Evolutionary conservation across 1,140 invertebrate species (phyloP).

Genomic region (Littorina saxatilis): DNA sequence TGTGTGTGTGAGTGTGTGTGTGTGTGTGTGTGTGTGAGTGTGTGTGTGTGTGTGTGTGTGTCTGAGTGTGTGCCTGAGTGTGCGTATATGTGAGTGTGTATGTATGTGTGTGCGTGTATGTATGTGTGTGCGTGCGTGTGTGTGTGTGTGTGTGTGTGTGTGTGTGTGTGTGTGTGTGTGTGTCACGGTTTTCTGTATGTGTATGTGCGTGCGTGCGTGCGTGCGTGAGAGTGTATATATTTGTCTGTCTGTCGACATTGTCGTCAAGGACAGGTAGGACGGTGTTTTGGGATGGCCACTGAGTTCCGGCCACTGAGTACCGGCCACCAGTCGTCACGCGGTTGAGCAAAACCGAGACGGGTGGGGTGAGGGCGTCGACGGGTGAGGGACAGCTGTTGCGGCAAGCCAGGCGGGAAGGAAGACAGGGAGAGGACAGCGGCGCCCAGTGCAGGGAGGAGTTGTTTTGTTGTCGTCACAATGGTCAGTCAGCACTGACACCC

Average conservation of each 20-base stretch:
- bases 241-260: background rate
- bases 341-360: too few relatives aligned
- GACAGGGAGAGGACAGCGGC: too few relatives aligned
- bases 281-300: too few relatives aligned
- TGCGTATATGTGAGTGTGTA: background rate
- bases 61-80: background rate
- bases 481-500: too few relatives aligned
- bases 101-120: background rate
- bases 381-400: too few relatives aligned
- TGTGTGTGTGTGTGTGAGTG: constrained; percentile 12
- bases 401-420: too few relatives aligned
- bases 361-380: too few relatives aligned
- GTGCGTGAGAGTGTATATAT: constrained; percentile 22
- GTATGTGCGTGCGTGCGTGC: background rate
- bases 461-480: too few relatives aligned
- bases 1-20: constrained; percentile 8
- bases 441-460: too few relatives aligned
- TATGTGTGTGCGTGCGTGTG: background rate
- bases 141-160: background rate
- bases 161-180: constrained; percentile 4
- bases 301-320: too few relatives aligned
- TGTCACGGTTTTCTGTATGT: constrained; percentile 2
- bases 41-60: constrained; percentile 15
- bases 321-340: too few relatives aligned
- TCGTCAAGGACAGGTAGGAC: too few relatives aligned